These are phyloP conservation scores for Diabrotica virgifera DNA, from an alignment of 1,140 invertebrate genomes.

Conservation along the genomic window DNA sequence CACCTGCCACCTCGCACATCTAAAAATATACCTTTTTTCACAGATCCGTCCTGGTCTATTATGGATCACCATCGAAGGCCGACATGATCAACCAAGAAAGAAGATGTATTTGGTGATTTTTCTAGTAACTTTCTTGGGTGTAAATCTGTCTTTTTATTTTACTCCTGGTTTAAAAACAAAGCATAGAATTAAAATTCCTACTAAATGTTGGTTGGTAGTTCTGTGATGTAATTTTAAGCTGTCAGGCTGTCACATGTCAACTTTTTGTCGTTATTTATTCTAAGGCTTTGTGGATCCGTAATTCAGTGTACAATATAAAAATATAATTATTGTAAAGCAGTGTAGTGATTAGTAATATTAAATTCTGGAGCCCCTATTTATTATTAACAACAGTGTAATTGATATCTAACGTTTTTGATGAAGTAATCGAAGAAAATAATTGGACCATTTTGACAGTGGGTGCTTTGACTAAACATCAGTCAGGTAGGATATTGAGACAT, in stretches of 20 bases:
- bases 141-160: too few relatives aligned
- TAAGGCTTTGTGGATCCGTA: background rate
- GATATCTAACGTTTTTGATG: background rate
- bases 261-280: slow-evolving; percentile 13
- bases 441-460: slow-evolving; percentile 17
- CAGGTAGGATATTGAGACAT: background rate
- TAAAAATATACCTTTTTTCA: too few relatives aligned
- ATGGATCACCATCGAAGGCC: too few relatives aligned
- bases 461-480: slow-evolving; percentile 29
- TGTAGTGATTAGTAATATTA: background rate
- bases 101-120: too few relatives aligned
- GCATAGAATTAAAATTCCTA: too few relatives aligned
- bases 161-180: too few relatives aligned
- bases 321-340: background rate
- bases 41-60: too few relatives aligned
- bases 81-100: too few relatives aligned
- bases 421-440: background rate
- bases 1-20: too few relatives aligned
- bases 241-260: background rate
- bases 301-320: background rate
- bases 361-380: background rate
- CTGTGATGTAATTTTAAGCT: background rate
- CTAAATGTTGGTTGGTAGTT: background rate
- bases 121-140: too few relatives aligned
- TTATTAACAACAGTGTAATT: background rate